These are phyloP conservation scores for Promerops cafer DNA, from an alignment of 2,113 vertebrate genomes.

Conservation along the genomic window DNA sequence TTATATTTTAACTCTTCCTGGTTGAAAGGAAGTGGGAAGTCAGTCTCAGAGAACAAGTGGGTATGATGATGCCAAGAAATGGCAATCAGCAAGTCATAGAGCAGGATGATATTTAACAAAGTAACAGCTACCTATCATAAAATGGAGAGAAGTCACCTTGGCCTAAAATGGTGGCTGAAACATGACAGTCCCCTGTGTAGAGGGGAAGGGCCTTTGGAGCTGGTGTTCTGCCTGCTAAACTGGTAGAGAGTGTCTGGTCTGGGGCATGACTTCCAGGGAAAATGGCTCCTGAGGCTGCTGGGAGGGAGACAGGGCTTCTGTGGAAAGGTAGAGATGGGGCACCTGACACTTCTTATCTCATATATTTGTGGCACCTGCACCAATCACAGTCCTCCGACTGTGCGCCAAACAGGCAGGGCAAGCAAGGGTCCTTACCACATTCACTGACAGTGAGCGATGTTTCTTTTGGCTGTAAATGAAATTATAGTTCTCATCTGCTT, in stretches of 20 bases:
- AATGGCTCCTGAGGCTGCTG: background rate
- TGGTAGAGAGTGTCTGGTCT: background rate
- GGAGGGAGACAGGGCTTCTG: background rate
- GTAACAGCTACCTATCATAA: background rate
- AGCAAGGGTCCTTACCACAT: background rate
- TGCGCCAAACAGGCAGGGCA: accelerated
- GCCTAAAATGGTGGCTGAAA: background rate
- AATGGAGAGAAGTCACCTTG: background rate
- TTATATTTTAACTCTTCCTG: background rate
- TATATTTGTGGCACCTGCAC: too few relatives aligned
- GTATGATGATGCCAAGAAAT: background rate
- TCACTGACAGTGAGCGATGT: background rate
- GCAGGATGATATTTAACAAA: background rate
- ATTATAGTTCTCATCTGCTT: background rate
- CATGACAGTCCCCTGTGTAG: too few relatives aligned
- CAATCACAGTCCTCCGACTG: background rate
- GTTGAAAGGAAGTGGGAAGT: background rate
- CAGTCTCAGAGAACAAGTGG: background rate
- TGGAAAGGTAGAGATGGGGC: accelerated
- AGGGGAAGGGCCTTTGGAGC: background rate
- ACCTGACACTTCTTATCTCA: background rate
- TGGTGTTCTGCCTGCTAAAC: background rate
- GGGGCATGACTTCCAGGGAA: background rate
- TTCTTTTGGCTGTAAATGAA: background rate
- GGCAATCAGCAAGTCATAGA: background rate